Conservation (phyloP, 2,113 vertebrate species). For the Agapornis roseicollis region DNA sequence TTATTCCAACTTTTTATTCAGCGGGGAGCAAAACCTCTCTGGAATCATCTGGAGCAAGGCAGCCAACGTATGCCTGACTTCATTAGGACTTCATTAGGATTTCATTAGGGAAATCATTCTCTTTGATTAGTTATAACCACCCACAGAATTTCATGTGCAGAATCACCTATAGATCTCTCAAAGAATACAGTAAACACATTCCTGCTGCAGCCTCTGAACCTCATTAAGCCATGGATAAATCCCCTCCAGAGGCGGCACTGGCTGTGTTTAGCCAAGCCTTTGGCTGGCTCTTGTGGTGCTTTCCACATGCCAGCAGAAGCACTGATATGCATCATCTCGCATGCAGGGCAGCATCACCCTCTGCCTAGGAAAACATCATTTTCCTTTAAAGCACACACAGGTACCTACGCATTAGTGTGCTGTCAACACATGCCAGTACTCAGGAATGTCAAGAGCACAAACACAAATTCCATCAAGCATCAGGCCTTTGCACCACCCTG, state of each 20-base stretch:
- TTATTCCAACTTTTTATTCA: not conserved
- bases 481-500: not conserved
- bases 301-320: not conserved
- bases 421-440: not conserved
- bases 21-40: not conserved
- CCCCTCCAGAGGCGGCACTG: not conserved
- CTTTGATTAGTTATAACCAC: not conserved
- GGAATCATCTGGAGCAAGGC: not conserved
- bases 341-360: not conserved
- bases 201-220: not conserved
- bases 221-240: not conserved
- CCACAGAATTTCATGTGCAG: not conserved
- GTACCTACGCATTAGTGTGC: not conserved
- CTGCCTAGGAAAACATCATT: not conserved
- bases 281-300: fast-evolving
- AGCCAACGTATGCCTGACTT: not conserved
- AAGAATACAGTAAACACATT: not conserved
- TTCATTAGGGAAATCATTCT: not conserved
- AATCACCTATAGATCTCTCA: not conserved
- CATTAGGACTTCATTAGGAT: not conserved
- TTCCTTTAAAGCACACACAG: not conserved
- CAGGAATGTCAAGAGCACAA: not conserved
- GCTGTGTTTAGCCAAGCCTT: not conserved
- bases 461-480: not conserved
- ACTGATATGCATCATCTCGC: fast-evolving